Evolutionary conservation across 2,113 vertebrate species (phyloP).

Genomic region (Antigone vipio): DNA sequence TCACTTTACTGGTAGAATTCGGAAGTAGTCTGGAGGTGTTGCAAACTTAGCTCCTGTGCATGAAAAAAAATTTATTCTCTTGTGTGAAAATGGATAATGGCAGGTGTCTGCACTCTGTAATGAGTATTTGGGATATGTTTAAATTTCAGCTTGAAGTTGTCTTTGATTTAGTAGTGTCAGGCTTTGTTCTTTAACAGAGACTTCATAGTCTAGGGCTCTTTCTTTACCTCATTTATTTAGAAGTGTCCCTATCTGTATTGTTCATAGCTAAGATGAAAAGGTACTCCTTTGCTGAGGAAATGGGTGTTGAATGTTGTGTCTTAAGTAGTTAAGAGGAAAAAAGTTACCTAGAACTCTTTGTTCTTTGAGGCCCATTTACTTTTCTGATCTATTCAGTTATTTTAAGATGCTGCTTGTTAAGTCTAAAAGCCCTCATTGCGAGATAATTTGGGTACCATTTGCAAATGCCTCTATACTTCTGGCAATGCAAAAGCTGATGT

Average conservation of each 20-base stretch:
- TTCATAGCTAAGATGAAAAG: neutral
- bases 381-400: neutral
- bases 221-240: neutral
- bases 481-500: neutral
- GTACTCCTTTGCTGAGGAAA: neutral
- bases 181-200: neutral
- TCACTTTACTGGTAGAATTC: neutral
- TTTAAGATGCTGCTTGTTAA: neutral
- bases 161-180: conserved; percentile 1
- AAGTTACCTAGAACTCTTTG: neutral
- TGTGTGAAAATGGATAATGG: neutral
- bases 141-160: neutral
- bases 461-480: neutral
- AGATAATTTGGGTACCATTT: neutral
- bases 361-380: neutral
- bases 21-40: neutral
- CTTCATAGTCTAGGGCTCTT: neutral
- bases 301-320: neutral
- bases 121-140: neutral
- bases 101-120: neutral
- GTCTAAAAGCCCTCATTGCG: neutral
- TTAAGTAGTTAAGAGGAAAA: neutral
- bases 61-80: neutral
- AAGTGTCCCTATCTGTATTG: neutral
- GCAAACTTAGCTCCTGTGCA: neutral